A percentile compares a stretch with the other conserved stretches of the same genome.
Conservation (phyloP, 2,888 invertebrate genomes). For the Chloroclysta siterata region DNA sequence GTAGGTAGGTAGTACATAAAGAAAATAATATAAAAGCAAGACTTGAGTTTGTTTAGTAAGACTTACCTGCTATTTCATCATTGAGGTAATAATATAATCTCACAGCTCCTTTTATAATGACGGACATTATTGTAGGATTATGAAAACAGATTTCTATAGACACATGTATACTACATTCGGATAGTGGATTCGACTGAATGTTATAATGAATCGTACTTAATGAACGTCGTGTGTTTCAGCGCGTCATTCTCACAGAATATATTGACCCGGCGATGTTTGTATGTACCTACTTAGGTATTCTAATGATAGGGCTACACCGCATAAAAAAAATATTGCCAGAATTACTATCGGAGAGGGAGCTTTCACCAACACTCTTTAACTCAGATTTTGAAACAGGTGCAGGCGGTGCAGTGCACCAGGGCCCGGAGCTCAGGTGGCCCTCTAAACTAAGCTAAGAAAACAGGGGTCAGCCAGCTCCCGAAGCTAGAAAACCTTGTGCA, state of each 20-base stretch:
- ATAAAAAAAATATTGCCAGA: neutral
- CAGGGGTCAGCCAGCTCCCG: too few species aligned
- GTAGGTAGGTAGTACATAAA: too few species aligned
- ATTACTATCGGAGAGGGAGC: too few species aligned
- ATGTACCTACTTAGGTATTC: slow-evolving; percentile 4
- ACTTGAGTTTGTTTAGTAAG: neutral
- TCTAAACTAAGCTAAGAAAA: too few species aligned
- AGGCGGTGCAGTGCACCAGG: too few species aligned
- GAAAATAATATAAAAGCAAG: neutral
- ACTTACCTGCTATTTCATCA: slow-evolving; percentile 71
- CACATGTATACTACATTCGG: slow-evolving; percentile 16
- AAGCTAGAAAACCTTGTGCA: too few species aligned
- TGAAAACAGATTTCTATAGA: neutral
- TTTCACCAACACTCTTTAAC: too few species aligned
- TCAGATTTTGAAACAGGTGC: too few species aligned
- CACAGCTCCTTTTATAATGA: slow-evolving; percentile 63
- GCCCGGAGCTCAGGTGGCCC: too few species aligned
- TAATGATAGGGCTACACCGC: neutral
- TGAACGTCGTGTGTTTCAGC: slow-evolving; percentile 2
- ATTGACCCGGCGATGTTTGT: slow-evolving; percentile 21
- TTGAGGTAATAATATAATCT: slow-evolving; percentile 71
- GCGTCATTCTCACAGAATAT: slow-evolving; percentile 26
- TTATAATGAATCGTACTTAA: slow-evolving; percentile 15
- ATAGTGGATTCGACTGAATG: slow-evolving; percentile 18
- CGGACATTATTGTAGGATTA: slow-evolving; percentile 56